Evolutionary conservation across 2,888 invertebrate genomes (phyloP), one percentile per base, ranked within the genome.

Genomic region (Polydrusus cervinus): DNA sequence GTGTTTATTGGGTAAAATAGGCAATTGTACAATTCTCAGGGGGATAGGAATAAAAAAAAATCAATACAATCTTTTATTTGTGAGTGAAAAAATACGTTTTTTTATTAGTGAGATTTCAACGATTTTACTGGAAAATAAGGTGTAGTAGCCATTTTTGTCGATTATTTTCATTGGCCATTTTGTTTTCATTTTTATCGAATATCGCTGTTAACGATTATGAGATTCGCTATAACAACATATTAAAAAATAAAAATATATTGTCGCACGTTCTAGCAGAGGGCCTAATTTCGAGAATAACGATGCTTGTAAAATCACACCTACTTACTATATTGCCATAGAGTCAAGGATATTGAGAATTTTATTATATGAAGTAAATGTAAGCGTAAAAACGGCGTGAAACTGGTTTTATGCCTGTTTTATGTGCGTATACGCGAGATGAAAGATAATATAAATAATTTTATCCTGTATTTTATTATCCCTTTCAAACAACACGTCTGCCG

Each of bases 381-480:
- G 20, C 51, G 20, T 51, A 51, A 51, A 51, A 20, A 20, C 20
- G 20, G 13, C 51, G 51, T 51, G 51, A 51, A 20, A 51, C 20
- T 20, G 20, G 51, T 51, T 51, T 20, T 51, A 51, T 18, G 51
- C 9, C 20, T 11, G 9, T 51, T 51, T 51, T 51, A 51, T 51
- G 51, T 20, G 51, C 20, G 7, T 51, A 51, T 51, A 51, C 51
- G 51, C 51, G 51, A 51, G 20, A 51, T 51, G 51, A 51, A 51
- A 51, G 51, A 51, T 51, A 51, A 51, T 51, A 51, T 20, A 51
- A 51, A 51, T 51, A 20, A 51, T 51, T 51, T 51, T 51, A 51
- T 51, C 18, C 11, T 1, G 20, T 51, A 10, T 51, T 51, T 51
- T 51, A 51, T 51, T 51, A 51, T 18, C 20, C 13, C 20, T 51